Evolutionary conservation across 1,140 invertebrate species (phyloP).

Genomic region (Aphidius gifuensis): DNA sequence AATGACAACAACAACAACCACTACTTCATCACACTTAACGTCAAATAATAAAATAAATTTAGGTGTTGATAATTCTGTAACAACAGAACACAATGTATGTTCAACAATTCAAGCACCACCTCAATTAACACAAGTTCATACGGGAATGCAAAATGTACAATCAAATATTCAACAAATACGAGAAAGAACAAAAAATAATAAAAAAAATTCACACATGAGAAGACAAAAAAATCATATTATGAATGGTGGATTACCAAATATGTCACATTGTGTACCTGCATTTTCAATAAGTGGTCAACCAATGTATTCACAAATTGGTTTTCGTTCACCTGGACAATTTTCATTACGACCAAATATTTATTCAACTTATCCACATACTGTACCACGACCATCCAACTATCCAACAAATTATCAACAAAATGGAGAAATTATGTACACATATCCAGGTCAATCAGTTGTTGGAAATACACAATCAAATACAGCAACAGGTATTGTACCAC

Average conservation of each 20-base stretch:
- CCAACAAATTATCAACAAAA: slow-evolving; percentile 48
- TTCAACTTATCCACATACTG: slow-evolving; percentile 51
- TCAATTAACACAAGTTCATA: slow-evolving; percentile 11
- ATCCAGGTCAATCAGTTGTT: slow-evolving; percentile 51
- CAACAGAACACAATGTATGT: slow-evolving; percentile 4
- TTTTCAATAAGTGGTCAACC: slow-evolving; percentile 42
- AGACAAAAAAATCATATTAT: slow-evolving; percentile 51
- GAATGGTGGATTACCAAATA: slow-evolving; percentile 39
- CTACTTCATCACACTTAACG: not conserved
- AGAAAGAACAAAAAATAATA: slow-evolving; percentile 37
- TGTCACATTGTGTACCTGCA: slow-evolving; percentile 39
- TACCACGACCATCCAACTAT: slow-evolving; percentile 52
- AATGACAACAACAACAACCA: not conserved
- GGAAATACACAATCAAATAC: slow-evolving; percentile 43
- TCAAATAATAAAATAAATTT: not conserved
- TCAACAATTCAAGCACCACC: slow-evolving; percentile 15
- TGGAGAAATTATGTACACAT: slow-evolving; percentile 56
- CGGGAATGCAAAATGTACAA: slow-evolving; percentile 25
- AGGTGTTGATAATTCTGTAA: slow-evolving; percentile 2
- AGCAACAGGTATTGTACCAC: slow-evolving; percentile 34
- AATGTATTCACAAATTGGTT: slow-evolving; percentile 41
- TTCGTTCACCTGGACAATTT: slow-evolving; percentile 51
- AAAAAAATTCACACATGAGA: slow-evolving; percentile 44
- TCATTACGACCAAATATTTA: slow-evolving; percentile 49
- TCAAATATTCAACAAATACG: slow-evolving; percentile 34